Conservation (phyloP, 2,797 vertebrate species). For the Sebastolobus alascanus region DNA sequence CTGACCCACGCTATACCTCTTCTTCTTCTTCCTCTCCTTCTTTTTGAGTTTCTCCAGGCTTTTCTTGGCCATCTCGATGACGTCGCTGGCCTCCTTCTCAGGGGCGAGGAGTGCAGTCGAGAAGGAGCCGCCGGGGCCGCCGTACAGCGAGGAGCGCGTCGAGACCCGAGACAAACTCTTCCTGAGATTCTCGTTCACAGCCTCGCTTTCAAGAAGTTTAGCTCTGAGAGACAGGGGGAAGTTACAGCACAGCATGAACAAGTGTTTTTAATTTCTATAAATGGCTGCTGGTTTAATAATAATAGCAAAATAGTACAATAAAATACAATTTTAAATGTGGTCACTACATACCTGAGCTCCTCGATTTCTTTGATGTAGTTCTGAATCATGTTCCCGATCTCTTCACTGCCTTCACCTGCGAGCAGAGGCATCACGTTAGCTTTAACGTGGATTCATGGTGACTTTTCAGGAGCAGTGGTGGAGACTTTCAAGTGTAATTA, state of each 20-base stretch:
- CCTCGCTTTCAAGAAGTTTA: constrained; percentile 96
- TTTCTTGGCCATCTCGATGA: constrained; percentile 96
- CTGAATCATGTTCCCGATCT: constrained; percentile 97
- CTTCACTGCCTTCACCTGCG: constrained; percentile 95
- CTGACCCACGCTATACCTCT: constrained; percentile 84
- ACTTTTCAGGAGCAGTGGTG: not conserved
- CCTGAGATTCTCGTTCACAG: constrained; percentile 93
- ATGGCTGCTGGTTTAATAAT: not conserved
- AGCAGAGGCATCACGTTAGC: constrained; percentile 10
- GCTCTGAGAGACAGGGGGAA: constrained; percentile 81
- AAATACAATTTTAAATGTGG: not conserved
- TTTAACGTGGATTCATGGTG: not conserved
- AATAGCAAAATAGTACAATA: not conserved
- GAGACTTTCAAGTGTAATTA: not conserved
- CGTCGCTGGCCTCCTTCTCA: constrained; percentile 93
- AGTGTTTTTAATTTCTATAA: not conserved
- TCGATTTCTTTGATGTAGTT: constrained; percentile 99
- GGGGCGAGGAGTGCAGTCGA: constrained; percentile 86
- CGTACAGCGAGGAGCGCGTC: constrained; percentile 88
- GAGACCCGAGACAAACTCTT: constrained; percentile 92
- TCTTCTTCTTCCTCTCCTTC: constrained; percentile 97
- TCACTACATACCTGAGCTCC: constrained; percentile 90
- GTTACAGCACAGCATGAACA: not conserved
- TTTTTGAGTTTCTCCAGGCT: constrained; percentile 96
- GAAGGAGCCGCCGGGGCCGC: constrained; percentile 84